Percentiles rank a stretch among this genome's conserved stretches.
Conservation (phyloP, 2,113 vertebrate genomes). For the Empidonax alnorum region DNA sequence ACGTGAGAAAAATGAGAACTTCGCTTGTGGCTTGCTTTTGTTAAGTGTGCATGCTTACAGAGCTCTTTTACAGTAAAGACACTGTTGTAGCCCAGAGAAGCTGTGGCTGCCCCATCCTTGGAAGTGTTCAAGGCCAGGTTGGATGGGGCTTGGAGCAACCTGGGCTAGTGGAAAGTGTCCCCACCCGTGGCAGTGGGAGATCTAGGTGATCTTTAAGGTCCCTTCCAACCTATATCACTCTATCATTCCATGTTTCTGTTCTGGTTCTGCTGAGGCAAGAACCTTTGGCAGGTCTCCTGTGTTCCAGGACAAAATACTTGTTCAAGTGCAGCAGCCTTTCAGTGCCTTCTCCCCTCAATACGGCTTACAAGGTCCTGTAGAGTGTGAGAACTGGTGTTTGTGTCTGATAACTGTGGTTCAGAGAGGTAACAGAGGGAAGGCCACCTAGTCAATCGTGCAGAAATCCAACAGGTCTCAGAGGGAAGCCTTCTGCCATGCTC, state of each 20-base stretch:
- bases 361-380: background rate
- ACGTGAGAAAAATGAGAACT: fast-evolving
- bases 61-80: background rate
- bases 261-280: background rate
- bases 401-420: background rate
- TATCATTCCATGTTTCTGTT: background rate
- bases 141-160: background rate
- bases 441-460: background rate
- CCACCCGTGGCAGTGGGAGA: background rate
- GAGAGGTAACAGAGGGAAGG: background rate
- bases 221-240: background rate
- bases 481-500: background rate
- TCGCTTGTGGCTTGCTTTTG: background rate
- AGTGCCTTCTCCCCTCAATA: background rate
- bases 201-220: background rate
- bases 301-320: fast-evolving
- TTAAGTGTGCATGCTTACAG: fast-evolving
- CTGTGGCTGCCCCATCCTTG: background rate
- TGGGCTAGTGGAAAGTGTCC: background rate
- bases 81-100: background rate
- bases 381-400: background rate
- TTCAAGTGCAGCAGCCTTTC: background rate
- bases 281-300: background rate
- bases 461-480: background rate
- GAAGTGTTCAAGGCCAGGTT: background rate